phyloP scores from a whole-genome alignment of 2,888 invertebrate genomes.

The Galeopsomyia nigrocyanea region DNA sequence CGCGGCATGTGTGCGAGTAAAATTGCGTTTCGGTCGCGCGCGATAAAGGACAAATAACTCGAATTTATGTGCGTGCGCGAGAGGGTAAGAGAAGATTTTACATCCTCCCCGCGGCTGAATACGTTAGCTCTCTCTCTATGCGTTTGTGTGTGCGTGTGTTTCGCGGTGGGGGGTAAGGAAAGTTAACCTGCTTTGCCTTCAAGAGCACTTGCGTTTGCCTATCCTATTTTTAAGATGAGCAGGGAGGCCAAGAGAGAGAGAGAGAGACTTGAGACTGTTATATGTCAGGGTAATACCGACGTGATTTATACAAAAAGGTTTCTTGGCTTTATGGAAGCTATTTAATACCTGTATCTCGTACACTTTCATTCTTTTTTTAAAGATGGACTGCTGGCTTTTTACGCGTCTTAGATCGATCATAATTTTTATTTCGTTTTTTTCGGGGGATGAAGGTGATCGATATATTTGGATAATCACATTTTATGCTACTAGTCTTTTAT shows the following conservation, averaged over 20 bases:
- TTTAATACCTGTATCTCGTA: no score
- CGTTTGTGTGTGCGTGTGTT: no score
- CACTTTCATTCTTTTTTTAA: no score
- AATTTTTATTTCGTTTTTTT: no score
- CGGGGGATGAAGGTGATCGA: no score
- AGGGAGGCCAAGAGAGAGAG: no score
- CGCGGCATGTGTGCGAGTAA: not conserved
- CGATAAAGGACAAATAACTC: constrained; percentile 42
- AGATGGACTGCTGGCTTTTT: no score
- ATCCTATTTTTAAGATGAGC: no score
- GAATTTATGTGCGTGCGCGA: constrained; percentile 22
- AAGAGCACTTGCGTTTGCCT: not conserved
- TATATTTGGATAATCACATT: not conserved
- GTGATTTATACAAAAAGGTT: constrained; percentile 9
- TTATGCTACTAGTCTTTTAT: not conserved
- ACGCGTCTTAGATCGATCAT: no score
- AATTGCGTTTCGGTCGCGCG: constrained; percentile 31
- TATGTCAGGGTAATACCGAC: not conserved
- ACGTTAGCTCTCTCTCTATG: not conserved
- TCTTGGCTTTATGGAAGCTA: not conserved
- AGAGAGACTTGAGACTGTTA: no score
- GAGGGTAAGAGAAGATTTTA: constrained; percentile 3
- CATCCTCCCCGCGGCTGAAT: not conserved
- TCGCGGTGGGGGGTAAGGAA: not conserved
- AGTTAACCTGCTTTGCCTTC: constrained; percentile 9